Evolutionary conservation across 2,888 invertebrate genomes (phyloP).

Genomic region (Xanthia togata): DNA sequence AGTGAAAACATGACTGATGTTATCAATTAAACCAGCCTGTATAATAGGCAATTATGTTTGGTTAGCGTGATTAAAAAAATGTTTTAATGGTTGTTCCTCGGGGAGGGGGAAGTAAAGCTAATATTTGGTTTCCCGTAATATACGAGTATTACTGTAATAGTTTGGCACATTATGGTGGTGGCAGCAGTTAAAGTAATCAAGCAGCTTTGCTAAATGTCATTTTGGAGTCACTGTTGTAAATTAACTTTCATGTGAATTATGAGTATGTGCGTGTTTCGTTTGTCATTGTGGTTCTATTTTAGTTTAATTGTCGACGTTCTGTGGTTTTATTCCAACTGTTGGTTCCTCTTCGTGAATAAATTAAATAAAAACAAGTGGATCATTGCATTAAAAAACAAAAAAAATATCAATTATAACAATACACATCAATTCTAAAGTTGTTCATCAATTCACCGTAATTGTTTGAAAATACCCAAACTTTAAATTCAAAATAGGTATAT

Average conservation of each 20-base stretch:
- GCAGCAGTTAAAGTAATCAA: conserved; percentile 74
- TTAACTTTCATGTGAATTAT: conserved; percentile 54
- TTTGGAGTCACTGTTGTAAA: conserved; percentile 68
- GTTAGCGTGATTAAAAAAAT: conserved; percentile 45
- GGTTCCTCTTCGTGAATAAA: neutral
- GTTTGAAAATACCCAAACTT: neutral
- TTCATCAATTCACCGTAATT: neutral
- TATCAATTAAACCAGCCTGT: conserved; percentile 32
- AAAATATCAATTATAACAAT: neutral
- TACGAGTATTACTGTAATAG: conserved; percentile 60
- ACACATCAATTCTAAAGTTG: neutral
- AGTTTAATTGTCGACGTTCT: neutral
- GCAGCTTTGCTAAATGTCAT: conserved; percentile 69
- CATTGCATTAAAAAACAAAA: neutral
- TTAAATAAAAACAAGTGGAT: neutral
- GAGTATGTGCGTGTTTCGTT: conserved; percentile 35
- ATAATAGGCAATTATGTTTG: conserved; percentile 30
- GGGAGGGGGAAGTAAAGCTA: conserved; percentile 33
- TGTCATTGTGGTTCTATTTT: conserved; percentile 8
- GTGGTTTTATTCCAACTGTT: neutral
- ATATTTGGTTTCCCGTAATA: conserved; percentile 54
- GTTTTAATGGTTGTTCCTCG: conserved; percentile 35
- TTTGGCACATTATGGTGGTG: conserved; percentile 60
- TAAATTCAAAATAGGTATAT: neutral
- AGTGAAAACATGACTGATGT: conserved; percentile 36